phyloP scores from a whole-genome alignment of 2,888 invertebrate species.

The Ischnus inquisitorius region DNA sequence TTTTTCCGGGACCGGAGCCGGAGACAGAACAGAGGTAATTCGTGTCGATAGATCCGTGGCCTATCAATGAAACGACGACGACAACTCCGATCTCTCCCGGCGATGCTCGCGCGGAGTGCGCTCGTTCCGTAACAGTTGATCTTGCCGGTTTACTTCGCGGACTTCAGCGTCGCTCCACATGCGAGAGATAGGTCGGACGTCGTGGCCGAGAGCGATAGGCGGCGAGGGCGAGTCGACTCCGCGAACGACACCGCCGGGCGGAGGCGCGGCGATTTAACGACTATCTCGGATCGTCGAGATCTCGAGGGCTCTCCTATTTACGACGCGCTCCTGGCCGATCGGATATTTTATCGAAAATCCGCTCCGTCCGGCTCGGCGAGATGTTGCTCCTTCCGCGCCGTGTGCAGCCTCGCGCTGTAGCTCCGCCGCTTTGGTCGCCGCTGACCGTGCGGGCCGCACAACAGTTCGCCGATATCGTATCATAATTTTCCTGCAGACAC shows the following conservation, averaged over 20 bases:
- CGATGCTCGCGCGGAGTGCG: background rate
- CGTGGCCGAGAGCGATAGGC: background rate
- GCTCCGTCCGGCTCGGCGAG: constrained; percentile 10
- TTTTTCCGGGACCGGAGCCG: constrained; percentile 2
- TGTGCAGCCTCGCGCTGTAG: constrained; percentile 20
- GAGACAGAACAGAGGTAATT: constrained; percentile 11
- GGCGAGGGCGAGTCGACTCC: background rate
- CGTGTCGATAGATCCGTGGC: background rate
- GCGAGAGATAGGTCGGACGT: constrained; percentile 22
- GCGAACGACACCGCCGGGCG: constrained; percentile 27
- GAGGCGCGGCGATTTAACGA: constrained; percentile 45
- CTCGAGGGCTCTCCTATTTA: constrained; percentile 60
- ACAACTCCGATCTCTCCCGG: background rate
- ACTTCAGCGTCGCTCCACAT: background rate
- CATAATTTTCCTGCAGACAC: constrained; percentile 59
- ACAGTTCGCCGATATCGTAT: constrained; percentile 50
- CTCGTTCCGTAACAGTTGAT: too few relatives aligned
- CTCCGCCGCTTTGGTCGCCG: background rate
- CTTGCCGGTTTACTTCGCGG: background rate
- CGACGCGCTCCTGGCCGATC: constrained; percentile 55
- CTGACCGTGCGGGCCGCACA: constrained; percentile 29
- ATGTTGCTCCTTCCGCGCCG: constrained; percentile 16
- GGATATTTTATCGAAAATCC: constrained; percentile 58
- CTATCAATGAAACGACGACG: constrained; percentile 1
- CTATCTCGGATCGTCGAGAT: constrained; percentile 52